phyloP scores from a whole-genome alignment of 2,113 vertebrate genomes.

The Lota lota region DNA sequence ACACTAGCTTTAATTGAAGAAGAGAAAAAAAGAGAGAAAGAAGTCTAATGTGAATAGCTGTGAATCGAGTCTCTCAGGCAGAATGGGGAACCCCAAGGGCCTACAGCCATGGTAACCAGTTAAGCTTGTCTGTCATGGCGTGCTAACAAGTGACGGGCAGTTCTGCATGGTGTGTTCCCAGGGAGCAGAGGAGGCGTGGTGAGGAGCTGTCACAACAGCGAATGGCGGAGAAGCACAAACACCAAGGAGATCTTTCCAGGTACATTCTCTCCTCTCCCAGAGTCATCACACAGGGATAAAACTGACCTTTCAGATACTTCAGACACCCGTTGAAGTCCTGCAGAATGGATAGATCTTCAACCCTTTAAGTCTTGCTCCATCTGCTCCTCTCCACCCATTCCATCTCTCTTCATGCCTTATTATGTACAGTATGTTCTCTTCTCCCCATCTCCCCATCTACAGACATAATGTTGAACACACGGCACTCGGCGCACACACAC shows the following conservation, averaged over 20 bases:
- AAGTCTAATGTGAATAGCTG: no score
- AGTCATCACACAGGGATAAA: not conserved
- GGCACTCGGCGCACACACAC: no score
- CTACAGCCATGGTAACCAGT: no score
- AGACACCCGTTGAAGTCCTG: not conserved
- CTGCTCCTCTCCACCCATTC: slow-evolving; percentile 31
- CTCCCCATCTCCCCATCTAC: not conserved
- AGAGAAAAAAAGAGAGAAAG: no score
- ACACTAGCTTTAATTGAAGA: no score
- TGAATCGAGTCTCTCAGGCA: no score
- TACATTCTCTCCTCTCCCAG: slow-evolving; percentile 44
- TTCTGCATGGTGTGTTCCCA: slow-evolving; percentile 53
- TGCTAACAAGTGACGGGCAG: no score
- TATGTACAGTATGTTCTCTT: not conserved
- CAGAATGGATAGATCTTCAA: no score
- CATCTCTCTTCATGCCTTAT: slow-evolving; percentile 10
- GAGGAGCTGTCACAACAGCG: slow-evolving; percentile 70
- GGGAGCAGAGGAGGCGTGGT: slow-evolving; percentile 75
- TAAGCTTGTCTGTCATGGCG: no score
- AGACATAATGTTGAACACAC: not conserved
- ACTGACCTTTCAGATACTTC: not conserved
- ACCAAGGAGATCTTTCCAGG: slow-evolving; percentile 73
- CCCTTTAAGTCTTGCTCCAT: slow-evolving; percentile 3
- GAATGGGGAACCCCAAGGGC: no score
- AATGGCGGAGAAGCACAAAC: slow-evolving; percentile 69